Evolutionary conservation across 2,888 invertebrate species (phyloP), one percentile per base, ranked within the genome.

Genomic region (Sussaba pulchella): DNA sequence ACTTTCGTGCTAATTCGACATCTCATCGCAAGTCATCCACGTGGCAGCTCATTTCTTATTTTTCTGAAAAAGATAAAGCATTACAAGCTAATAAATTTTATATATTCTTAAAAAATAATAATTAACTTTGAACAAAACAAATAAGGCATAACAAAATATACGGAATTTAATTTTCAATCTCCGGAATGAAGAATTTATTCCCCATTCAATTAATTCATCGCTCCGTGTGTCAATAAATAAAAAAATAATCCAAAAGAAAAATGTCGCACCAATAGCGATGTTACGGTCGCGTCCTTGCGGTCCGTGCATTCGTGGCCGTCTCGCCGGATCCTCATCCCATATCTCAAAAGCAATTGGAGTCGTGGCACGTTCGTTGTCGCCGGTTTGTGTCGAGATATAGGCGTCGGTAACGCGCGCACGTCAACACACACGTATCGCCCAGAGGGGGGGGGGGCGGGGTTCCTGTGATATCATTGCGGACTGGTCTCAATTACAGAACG

Each of bases 401-500:
- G 24, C 69, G 69, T 41, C 54, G 50, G 57, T 45, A 43, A 54
- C 17, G 9, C 19, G 9, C n/a, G 54, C 67, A 54, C 69, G 54
- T 41, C 69, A 36, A 45, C 64, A 47, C 19, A 69, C 45, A 71
- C 31, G 41, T 21, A 67, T 59, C 67, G 45, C 47, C 54, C 24
- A 57, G 39, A 63, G 52, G 52, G 2, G 31, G 31, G 31, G 31
- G 31, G 6, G 31, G 31, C 31, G 36, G 63, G 36, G 43, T 41
- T 63, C 52, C 63, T 64, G 67, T 57, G 78, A 83, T 79, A 64
- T 69, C 74, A 79, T 77, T 83, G 82, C 78, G 82, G 69, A 64
- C 75, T 67, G 73, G 71, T 83, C 76, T 84, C 83, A 84, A 84
- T 83, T 82, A 81, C 77, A 66, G 70, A n/a, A 78, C 82, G 63